Base-by-base conservation (phyloP, 2,888 invertebrate species). In the Nomada ruficornis region DNA sequence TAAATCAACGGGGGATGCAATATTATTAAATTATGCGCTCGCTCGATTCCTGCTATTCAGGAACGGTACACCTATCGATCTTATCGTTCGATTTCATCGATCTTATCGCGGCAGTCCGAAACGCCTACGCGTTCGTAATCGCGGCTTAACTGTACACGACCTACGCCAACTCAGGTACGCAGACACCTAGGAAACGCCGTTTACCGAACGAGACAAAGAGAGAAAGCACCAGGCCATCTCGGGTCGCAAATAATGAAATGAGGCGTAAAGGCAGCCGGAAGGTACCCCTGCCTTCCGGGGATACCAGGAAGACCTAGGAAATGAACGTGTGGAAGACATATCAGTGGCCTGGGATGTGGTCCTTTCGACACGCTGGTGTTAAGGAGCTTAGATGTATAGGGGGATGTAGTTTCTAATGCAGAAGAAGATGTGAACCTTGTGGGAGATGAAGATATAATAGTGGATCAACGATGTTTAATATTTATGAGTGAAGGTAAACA, bases 11-110 rank as follows among this genome's bases (percentile, higher is more conserved):
- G 36, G 29, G 54, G 69, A 69, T 47, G 79, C 75, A 68, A 81
- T 86, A 81, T 86, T 84, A 84, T 83, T 84, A 86, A 86, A 86
- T 86, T 84, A 84, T 81, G 80, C 80, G 71, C 36, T 60, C 68
- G 55, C 77, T 72, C 72, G 44, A 77, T 85, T 83, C 86, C 86
- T 69, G 83, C 69, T 64, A 77, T 81, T 80, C 75, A 69, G 29
- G 70, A 62, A 60, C 68, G 68, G 68, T 77, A 60, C 72, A 79
- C 54, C 80, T 63, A 75, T 84, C 79, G 77, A 86, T 86, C 80
- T 83, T 64, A 71, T 63, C 81, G 74, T 10, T 4, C 63, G 62
- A 78, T 85, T 87, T 82, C 65, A 75, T 84, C 79, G 77, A 86
- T 86, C 80, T 83, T 64, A 71, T 63, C 81, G 76, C 70, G 78